phyloP scores from a whole-genome alignment of 1,140 invertebrate genomes.

The Carposina sasakii region DNA sequence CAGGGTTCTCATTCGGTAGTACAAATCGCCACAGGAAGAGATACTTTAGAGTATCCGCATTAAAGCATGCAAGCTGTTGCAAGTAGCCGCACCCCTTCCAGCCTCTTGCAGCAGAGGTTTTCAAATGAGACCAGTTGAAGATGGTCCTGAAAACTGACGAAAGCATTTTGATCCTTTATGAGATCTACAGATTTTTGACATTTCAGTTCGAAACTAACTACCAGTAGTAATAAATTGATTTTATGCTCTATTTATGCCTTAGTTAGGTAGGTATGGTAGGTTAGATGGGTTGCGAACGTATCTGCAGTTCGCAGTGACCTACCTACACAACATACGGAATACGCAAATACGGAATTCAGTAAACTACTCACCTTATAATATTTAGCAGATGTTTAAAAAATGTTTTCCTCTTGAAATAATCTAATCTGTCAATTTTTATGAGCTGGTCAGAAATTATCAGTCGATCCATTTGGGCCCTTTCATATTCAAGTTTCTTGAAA shows the following conservation, averaged over 20 bases:
- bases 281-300: no score
- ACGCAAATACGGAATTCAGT: no score
- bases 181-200: no score
- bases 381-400: slow-evolving; percentile 39
- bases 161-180: no score
- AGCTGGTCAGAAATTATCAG: slow-evolving; percentile 45
- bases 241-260: no score
- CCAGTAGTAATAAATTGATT: no score
- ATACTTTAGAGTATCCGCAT: slow-evolving; percentile 46
- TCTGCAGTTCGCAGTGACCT: no score
- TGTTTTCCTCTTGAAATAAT: slow-evolving; percentile 43
- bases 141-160: slow-evolving; percentile 43
- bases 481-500: slow-evolving; percentile 44
- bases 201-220: no score
- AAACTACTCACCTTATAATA: slow-evolving; percentile 44
- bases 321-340: no score
- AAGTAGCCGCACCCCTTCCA: slow-evolving; percentile 47
- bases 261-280: no score
- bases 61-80: slow-evolving; percentile 50
- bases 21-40: slow-evolving; percentile 59
- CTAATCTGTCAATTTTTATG: slow-evolving; percentile 41
- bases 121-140: slow-evolving; percentile 54
- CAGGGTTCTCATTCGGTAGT: slow-evolving; percentile 49
- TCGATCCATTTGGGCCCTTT: slow-evolving; percentile 40
- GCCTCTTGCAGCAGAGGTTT: slow-evolving; percentile 43